These are phyloP conservation scores for Dyspetes luteomarginatus DNA, from an alignment of 2,888 invertebrate species.

Conservation along the genomic window DNA sequence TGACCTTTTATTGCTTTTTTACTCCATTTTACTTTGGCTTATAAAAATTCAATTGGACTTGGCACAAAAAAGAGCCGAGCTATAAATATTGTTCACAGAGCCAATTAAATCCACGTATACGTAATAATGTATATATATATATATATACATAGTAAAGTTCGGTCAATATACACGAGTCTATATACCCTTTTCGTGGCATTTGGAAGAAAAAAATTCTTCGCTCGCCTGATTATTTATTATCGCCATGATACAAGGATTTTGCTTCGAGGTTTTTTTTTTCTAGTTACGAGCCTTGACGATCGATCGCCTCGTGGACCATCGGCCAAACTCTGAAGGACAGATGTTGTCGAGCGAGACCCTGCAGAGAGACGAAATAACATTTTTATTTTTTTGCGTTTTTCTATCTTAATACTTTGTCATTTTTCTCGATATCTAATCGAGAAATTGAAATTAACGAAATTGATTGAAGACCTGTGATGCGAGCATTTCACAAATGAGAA, in stretches of 20 bases:
- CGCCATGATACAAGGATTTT: neutral
- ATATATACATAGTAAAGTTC: too few relatives aligned
- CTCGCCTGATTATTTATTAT: neutral
- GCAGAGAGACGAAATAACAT: neutral
- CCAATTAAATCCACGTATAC: neutral
- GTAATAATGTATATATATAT: too few relatives aligned
- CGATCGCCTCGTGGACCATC: conserved; percentile 9
- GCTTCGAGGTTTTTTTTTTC: neutral
- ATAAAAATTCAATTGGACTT: neutral
- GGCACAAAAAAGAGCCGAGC: neutral
- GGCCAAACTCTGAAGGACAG: conserved; percentile 25
- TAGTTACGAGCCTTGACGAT: neutral
- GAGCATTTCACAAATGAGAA: too few relatives aligned
- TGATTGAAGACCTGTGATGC: too few relatives aligned
- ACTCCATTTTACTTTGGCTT: neutral
- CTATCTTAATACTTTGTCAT: too few relatives aligned
- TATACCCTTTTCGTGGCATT: too few relatives aligned
- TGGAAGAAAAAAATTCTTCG: neutral
- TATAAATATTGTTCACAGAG: neutral
- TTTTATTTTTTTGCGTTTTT: conserved; percentile 6
- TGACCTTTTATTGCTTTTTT: neutral
- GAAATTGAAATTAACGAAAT: too few relatives aligned
- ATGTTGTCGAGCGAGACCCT: conserved; percentile 37
- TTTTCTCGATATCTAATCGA: too few relatives aligned
- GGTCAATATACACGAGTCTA: too few relatives aligned